Conservation (phyloP, 2,113 vertebrate species). For the Brachyistius frenatus region DNA sequence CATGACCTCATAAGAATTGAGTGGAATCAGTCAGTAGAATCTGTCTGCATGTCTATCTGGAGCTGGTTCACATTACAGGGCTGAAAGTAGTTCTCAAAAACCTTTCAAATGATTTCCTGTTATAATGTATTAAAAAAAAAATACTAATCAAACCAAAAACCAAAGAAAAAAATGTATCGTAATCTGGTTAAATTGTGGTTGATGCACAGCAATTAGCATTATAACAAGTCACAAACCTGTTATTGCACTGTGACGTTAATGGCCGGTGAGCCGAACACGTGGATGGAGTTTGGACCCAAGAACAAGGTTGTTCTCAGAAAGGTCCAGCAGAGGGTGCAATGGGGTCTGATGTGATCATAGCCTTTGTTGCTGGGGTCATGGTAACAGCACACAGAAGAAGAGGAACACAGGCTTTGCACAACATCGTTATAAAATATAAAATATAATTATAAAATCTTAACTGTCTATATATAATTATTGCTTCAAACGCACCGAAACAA, state of each 20-base stretch:
- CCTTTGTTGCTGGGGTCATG: conserved; percentile 57
- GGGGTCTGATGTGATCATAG: conserved; percentile 62
- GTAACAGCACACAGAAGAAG: conserved; percentile 35
- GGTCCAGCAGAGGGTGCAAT: conserved; percentile 85
- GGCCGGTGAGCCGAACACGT: neutral
- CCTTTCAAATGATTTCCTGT: neutral
- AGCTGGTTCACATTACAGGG: neutral
- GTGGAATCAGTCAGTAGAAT: conserved; percentile 44
- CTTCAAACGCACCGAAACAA: neutral
- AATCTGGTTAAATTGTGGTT: neutral
- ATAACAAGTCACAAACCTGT: conserved; percentile 7
- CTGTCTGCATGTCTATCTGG: neutral
- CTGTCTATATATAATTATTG: too few relatives aligned
- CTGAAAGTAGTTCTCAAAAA: neutral
- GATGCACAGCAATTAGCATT: neutral
- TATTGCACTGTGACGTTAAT: neutral
- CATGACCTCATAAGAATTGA: conserved; percentile 65
- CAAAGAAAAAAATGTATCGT: neutral
- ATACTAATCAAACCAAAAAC: neutral
- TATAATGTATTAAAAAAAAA: neutral
- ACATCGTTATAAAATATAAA: conserved; percentile 6
- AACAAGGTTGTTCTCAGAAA: conserved; percentile 15
- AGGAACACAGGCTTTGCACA: conserved; percentile 13
- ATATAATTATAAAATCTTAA: too few relatives aligned
- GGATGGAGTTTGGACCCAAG: neutral